Percentiles rank a stretch among this genome's conserved stretches.
Evolutionary conservation across 2,797 vertebrate species (phyloP).

Genomic region (Holocentrus rufus): DNA sequence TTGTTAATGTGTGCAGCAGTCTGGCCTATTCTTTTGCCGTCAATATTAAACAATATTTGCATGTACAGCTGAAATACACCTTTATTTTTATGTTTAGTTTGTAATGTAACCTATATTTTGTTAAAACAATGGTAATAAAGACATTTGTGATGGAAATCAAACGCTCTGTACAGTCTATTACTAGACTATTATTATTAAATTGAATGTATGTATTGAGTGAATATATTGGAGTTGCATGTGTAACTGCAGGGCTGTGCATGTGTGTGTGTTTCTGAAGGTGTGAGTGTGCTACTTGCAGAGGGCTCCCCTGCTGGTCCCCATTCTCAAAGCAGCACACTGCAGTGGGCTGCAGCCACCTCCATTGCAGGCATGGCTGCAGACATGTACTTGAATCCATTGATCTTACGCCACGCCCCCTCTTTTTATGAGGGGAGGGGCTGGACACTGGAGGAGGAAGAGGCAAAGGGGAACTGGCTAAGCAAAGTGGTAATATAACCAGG

Average conservation of each 20-base stretch:
- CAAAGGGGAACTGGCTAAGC: background rate
- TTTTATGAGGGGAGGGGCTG: slow-evolving; percentile 27
- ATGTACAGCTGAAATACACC: slow-evolving; percentile 61
- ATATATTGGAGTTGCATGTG: background rate
- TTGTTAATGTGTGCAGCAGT: slow-evolving; percentile 55
- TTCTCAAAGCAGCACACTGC: slow-evolving; percentile 53
- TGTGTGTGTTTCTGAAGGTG: background rate
- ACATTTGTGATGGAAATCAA: slow-evolving; percentile 70
- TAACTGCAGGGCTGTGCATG: slow-evolving; percentile 10
- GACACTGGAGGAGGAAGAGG: slow-evolving; percentile 11
- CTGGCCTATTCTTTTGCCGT: slow-evolving; percentile 36
- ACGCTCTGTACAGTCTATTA: slow-evolving; percentile 5
- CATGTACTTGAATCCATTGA: slow-evolving; percentile 70
- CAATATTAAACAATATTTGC: slow-evolving; percentile 66
- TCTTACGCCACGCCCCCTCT: slow-evolving; percentile 34
- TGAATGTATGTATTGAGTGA: no score
- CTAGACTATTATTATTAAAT: slow-evolving; percentile 6
- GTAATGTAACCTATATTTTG: slow-evolving; percentile 75
- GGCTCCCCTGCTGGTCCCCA: slow-evolving; percentile 20
- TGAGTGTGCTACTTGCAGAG: slow-evolving; percentile 26
- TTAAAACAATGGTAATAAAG: slow-evolving; percentile 79
- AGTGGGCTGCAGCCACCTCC: slow-evolving; percentile 44
- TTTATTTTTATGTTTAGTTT: slow-evolving; percentile 69
- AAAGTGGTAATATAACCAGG: background rate
- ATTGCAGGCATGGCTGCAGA: slow-evolving; percentile 55